Conservation (phyloP, 2,888 invertebrate genomes). For the Epinotia bilunana region DNA sequence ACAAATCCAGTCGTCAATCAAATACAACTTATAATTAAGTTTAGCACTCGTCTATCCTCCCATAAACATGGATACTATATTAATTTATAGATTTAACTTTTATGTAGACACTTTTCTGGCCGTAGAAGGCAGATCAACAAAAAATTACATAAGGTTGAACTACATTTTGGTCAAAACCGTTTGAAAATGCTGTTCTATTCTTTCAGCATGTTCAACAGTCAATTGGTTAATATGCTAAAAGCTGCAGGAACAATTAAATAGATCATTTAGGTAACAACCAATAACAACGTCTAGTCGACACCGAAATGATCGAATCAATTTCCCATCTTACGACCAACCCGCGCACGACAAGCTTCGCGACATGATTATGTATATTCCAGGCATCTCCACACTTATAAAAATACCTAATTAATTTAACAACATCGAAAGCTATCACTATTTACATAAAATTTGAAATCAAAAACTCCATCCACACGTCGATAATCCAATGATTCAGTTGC, state of each 20-base stretch:
- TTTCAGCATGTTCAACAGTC: background rate
- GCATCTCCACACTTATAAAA: conserved; percentile 26
- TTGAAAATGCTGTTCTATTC: conserved; percentile 6
- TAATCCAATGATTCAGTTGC: conserved; percentile 33
- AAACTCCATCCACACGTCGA: conserved; percentile 27
- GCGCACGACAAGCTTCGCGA: conserved; percentile 23
- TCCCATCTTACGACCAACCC: background rate
- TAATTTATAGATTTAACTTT: background rate
- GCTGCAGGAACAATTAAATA: conserved; percentile 10
- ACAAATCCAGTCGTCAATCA: conserved; percentile 18
- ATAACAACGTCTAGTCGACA: background rate
- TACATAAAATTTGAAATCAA: conserved; percentile 64
- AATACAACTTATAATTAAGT: conserved; percentile 11
- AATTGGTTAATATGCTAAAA: background rate
- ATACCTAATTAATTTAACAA: conserved; percentile 48
- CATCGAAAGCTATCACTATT: conserved; percentile 63
- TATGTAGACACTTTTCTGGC: background rate
- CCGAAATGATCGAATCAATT: background rate
- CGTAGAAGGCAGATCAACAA: background rate
- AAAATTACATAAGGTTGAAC: background rate
- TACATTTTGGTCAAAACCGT: background rate
- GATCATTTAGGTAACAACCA: background rate
- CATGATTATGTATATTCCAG: conserved; percentile 26
- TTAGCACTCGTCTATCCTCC: conserved; percentile 4
- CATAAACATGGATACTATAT: background rate